Evolutionary conservation across 64 coral and sea anemone species (phyloP).

Genomic region (Porites australiensis): DNA sequence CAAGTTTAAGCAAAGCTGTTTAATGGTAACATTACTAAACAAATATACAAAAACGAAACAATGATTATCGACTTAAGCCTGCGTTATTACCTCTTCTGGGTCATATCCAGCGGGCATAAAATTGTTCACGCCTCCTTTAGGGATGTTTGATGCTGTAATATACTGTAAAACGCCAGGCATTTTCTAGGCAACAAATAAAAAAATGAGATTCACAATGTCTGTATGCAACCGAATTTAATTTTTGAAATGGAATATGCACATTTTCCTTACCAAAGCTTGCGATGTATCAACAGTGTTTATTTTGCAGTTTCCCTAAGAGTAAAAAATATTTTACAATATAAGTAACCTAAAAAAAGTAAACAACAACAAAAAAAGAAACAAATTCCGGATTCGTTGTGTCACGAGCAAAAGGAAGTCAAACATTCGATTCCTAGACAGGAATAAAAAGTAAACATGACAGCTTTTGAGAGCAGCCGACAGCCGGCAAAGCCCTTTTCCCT

Average conservation of each 20-base stretch:
- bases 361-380: too few species aligned
- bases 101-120: neutral
- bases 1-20: too few species aligned
- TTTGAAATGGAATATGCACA: neutral
- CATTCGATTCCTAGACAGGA: too few species aligned
- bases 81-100: conserved; percentile 42
- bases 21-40: too few species aligned
- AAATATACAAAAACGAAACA: neutral
- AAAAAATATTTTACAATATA: neutral
- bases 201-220: neutral
- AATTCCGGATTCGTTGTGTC: too few species aligned
- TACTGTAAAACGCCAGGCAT: conserved; percentile 74
- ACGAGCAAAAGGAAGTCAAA: too few species aligned
- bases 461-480: too few species aligned
- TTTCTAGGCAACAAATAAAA: conserved; percentile 33
- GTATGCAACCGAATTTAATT: neutral
- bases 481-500: too few species aligned
- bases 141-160: conserved; percentile 59
- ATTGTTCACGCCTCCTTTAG: conserved; percentile 55
- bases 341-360: too few species aligned
- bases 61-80: neutral
- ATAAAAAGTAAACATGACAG: too few species aligned
- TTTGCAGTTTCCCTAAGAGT: conserved; percentile 80
- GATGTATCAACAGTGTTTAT: conserved; percentile 63
- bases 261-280: conserved; percentile 57